These are phyloP conservation scores for Sphinx pinastri DNA, from an alignment of 2,888 invertebrate genomes.

Conservation along the genomic window DNA sequence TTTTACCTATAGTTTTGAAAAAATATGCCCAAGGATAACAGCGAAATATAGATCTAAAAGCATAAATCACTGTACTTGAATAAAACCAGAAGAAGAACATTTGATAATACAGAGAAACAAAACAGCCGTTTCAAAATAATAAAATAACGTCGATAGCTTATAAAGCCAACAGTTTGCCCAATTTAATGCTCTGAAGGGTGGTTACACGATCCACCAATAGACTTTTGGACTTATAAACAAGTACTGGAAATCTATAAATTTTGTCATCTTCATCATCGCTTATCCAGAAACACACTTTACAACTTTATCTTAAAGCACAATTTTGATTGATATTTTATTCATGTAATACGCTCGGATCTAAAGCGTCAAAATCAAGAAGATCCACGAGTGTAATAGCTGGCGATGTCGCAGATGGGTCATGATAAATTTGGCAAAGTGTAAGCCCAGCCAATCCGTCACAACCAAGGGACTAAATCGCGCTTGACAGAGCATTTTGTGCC, in stretches of 20 bases:
- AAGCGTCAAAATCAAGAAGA: constrained; percentile 10
- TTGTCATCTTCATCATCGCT: not conserved
- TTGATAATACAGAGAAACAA: not conserved
- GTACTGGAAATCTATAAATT: constrained; percentile 11
- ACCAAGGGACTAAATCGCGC: constrained; percentile 25
- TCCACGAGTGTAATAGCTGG: not conserved
- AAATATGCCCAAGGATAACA: too few relatives aligned
- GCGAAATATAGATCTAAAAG: too few relatives aligned
- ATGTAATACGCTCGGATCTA: constrained; percentile 6
- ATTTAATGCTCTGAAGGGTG: constrained; percentile 13
- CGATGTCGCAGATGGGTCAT: constrained; percentile 9
- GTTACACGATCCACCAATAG: constrained; percentile 20
- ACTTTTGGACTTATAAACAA: constrained; percentile 26
- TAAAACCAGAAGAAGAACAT: too few relatives aligned
- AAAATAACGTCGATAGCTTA: not conserved
- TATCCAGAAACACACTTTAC: constrained; percentile 20
- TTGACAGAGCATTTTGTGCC: constrained; percentile 29
- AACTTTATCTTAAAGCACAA: constrained; percentile 10
- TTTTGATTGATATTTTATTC: constrained; percentile 25
- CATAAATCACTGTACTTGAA: too few relatives aligned
- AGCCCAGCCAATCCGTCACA: constrained; percentile 29
- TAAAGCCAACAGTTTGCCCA: constrained; percentile 16
- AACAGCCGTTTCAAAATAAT: not conserved
- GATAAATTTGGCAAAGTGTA: constrained; percentile 17
- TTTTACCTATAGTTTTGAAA: too few relatives aligned